Conservation (phyloP, 2,113 vertebrate genomes). For the Cochlearius cochlearius region DNA sequence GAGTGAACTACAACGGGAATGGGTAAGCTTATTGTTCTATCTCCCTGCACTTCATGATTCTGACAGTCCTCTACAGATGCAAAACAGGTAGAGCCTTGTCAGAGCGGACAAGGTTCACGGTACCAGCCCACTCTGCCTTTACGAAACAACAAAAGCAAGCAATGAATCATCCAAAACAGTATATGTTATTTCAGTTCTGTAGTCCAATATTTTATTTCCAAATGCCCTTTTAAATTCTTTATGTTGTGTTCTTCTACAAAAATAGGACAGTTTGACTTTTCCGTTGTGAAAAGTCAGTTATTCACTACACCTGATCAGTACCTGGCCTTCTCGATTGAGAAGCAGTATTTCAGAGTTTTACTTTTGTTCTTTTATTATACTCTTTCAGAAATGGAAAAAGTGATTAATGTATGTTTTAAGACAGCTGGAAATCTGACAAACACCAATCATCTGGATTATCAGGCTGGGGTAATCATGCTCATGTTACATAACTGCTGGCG, state of each 20-base stretch:
- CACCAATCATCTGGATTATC: not conserved
- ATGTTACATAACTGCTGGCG: not conserved
- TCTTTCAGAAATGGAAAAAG: not conserved
- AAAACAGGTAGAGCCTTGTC: not conserved
- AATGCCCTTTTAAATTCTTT: conserved; percentile 10
- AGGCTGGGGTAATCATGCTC: not conserved
- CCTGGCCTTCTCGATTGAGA: not conserved
- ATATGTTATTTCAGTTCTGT: not conserved
- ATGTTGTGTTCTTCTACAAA: conserved; percentile 10
- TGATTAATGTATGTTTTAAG: not conserved
- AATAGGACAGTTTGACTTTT: not conserved
- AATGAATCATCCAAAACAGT: conserved; percentile 9
- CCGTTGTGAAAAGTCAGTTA: not conserved
- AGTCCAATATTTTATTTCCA: conserved; percentile 29
- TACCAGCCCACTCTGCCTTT: not conserved
- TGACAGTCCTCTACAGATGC: not conserved
- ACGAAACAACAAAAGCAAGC: not conserved
- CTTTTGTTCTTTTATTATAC: not conserved
- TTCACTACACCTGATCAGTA: not conserved
- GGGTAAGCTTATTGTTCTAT: not conserved
- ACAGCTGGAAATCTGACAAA: not conserved
- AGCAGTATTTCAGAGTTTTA: not conserved
- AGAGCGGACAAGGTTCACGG: not conserved
- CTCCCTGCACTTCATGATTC: not conserved
- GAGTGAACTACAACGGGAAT: not conserved